A percentile compares a stretch with the other conserved stretches of the same genome.
Conservation (phyloP, 2,888 invertebrate genomes). For the Nemurella pictetii region DNA sequence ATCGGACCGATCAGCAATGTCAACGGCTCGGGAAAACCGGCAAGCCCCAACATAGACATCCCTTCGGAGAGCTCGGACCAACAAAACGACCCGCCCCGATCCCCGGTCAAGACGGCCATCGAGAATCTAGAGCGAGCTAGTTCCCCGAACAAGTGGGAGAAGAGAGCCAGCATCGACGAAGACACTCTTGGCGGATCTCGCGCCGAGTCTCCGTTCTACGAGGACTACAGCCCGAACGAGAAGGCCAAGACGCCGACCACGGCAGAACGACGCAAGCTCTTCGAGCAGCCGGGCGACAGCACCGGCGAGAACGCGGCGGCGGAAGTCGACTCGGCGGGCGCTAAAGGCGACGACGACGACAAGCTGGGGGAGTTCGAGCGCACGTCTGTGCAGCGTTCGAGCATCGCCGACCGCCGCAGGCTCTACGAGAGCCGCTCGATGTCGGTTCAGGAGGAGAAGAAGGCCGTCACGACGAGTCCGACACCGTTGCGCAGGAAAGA, state of each 20-base stretch:
- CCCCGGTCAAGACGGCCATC: not conserved
- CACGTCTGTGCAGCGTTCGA: slow-evolving; percentile 47
- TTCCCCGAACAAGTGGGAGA: not conserved
- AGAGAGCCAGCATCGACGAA: not conserved
- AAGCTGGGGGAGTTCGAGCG: slow-evolving; percentile 41
- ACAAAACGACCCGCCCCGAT: slow-evolving; percentile 8
- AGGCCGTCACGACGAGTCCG: slow-evolving; percentile 29
- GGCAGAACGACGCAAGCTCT: slow-evolving; percentile 76
- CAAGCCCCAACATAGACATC: not conserved
- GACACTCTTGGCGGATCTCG: slow-evolving; percentile 23
- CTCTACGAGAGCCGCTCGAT: slow-evolving; percentile 77
- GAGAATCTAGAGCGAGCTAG: not conserved
- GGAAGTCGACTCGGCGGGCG: slow-evolving; percentile 30
- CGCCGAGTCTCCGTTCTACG: slow-evolving; percentile 21
- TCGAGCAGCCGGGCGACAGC: slow-evolving; percentile 53
- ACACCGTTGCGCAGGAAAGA: slow-evolving; percentile 61
- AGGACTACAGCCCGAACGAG: slow-evolving; percentile 44
- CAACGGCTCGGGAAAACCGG: slow-evolving; percentile 32
- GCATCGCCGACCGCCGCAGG: slow-evolving; percentile 76
- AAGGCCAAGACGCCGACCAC: slow-evolving; percentile 74
- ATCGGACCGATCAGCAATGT: slow-evolving; percentile 54
- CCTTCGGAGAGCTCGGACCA: not conserved
- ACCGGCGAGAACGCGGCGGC: slow-evolving; percentile 17
- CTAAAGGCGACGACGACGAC: slow-evolving; percentile 32
- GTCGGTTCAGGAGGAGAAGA: slow-evolving; percentile 59